These are phyloP conservation scores for Belgica antarctica DNA, from an alignment of 2,888 invertebrate genomes.

Conservation along the genomic window DNA sequence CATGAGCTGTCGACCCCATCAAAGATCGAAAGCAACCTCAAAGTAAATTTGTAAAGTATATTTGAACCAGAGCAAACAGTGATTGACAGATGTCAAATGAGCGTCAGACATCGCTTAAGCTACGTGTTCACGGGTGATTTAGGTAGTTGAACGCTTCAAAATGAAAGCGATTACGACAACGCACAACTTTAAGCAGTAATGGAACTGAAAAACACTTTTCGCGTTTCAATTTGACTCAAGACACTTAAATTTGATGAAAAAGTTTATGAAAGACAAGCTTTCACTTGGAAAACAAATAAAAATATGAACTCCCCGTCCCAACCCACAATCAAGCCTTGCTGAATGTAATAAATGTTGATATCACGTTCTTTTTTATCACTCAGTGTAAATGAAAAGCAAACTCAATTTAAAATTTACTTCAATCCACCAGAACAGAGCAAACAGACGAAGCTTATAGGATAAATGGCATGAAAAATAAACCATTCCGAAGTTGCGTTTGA, in stretches of 20 bases:
- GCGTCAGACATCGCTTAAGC: too few species aligned
- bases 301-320: not conserved
- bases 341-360: conserved; percentile 33
- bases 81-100: conserved; percentile 35
- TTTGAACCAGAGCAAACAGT: conserved; percentile 10
- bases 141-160: too few species aligned
- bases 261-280: not conserved
- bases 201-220: too few species aligned
- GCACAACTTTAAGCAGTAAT: too few species aligned
- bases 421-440: not conserved
- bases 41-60: conserved; percentile 34
- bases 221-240: conserved; percentile 13
- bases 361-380: conserved; percentile 1
- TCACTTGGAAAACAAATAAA: not conserved
- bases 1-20: not conserved
- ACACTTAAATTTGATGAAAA: not conserved
- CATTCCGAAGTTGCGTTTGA: not conserved
- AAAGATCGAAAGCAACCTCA: conserved; percentile 16
- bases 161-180: too few species aligned
- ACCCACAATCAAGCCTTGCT: too few species aligned
- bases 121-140: too few species aligned
- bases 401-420: conserved; percentile 3
- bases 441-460: not conserved
- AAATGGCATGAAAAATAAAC: conserved; percentile 16
- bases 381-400: not conserved